Base-by-base conservation (phyloP, 2,888 invertebrate species). In the Automeris io region DNA sequence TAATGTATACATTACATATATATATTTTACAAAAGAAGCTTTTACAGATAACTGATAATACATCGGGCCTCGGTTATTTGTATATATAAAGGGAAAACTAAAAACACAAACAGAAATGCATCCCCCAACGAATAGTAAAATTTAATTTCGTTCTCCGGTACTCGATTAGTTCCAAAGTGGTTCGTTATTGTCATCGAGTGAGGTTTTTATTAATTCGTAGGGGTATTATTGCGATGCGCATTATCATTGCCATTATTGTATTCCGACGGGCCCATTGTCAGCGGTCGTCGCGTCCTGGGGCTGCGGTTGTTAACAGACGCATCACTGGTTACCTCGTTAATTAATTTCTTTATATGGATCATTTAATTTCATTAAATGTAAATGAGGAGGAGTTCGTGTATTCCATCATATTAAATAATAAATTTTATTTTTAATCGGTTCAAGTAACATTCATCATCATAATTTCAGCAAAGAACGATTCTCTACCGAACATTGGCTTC, bases 341-440 rank as follows among this genome's bases (percentile, higher is more conserved):
- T 86, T 86, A 86, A 81, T 85, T 80, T 83, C 73, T 76, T 57
- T 80, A 82, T 85, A 85, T 82, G 86, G 71, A 82, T 86, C 85
- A 86, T 86, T 85, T 85, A 86, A 85, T 86, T 85, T 85, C 68
- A 86, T 83, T 80, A 80, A 83, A 83, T 86, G 76, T 76, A 85
- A 86, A 85, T 83, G 69, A 79, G 75, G 76, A 80, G 82, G 75
- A 74, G 74, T 70, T 61, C 51, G 51, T 65, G 61, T 64, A 66
- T 55, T 63, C 61, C 61, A 57, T 68, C 68, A 57, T 59, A 51
- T 37, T 53, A 48, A 49, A 45, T 67, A 70, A 61, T 73, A 70
- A 68, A n/a, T n/a, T n/a, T n/a, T n/a, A n/a, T n/a, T n/a, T n/a
- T n/a, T n/a, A n/a, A n/a, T n/a, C n/a, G n/a, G n/a, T n/a, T n/a